Conservation (phyloP, 2,888 invertebrate species). For the Abrostola tripartita region DNA sequence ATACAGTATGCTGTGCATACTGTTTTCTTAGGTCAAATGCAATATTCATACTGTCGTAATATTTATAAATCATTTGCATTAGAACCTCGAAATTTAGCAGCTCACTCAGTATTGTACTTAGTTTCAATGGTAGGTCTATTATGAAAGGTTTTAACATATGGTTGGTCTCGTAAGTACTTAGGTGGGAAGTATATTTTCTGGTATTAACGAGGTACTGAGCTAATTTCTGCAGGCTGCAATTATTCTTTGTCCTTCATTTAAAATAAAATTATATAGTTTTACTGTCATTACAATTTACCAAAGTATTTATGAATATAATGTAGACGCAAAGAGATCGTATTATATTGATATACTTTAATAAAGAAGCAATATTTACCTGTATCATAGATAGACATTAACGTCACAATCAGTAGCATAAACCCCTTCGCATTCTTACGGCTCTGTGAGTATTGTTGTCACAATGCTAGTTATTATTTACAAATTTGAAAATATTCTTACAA, state of each 20-base stretch:
- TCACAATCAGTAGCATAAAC: conserved; percentile 24
- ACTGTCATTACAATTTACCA: conserved; percentile 83
- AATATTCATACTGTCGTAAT: conserved; percentile 51
- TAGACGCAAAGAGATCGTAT: conserved; percentile 49
- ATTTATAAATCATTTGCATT: conserved; percentile 52
- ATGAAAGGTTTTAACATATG: conserved; percentile 48
- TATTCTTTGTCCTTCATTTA: conserved; percentile 61
- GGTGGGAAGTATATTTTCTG: conserved; percentile 51
- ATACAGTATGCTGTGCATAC: conserved; percentile 71
- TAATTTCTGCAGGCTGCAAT: conserved; percentile 38
- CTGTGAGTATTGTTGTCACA: conserved; percentile 36
- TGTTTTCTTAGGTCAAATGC: conserved; percentile 58
- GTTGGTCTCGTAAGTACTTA: conserved; percentile 58
- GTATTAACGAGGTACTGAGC: conserved; percentile 51
- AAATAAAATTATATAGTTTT: conserved; percentile 67
- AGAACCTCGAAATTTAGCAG: conserved; percentile 55
- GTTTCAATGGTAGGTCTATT: conserved; percentile 43
- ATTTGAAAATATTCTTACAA: conserved; percentile 30
- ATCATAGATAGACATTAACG: conserved; percentile 32
- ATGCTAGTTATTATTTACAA: conserved; percentile 20
- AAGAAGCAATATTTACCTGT: conserved; percentile 32
- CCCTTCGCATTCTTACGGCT: conserved; percentile 29
- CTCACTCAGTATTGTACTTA: conserved; percentile 67
- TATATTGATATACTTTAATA: conserved; percentile 25
- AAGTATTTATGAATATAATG: conserved; percentile 74